Evolutionary conservation across 2,797 vertebrate species (phyloP), one percentile per base, ranked within the genome.

Genomic region (Crypturellus tataupa): DNA sequence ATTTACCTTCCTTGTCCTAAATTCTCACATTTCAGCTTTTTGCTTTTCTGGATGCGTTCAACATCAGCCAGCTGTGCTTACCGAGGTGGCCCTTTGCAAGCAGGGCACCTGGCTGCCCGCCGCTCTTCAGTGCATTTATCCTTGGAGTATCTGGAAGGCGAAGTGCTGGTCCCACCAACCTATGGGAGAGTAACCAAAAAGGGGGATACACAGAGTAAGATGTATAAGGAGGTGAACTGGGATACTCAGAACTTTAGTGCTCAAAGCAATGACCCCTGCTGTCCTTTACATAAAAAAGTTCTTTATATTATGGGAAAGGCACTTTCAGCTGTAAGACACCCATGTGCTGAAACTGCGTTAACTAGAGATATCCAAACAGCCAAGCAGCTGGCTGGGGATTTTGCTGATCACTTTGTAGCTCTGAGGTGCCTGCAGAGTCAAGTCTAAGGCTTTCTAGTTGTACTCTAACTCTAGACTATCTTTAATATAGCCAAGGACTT

Each of bases 231-330:
- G 51, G 42, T 70, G 51, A 82, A n/a, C 1, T 1, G 1, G 46
- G 31, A 31, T 4, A 13, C 33, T 44, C 7, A 4, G 8, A 4
- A 6, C 18, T 76, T 82, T 1, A 3, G 4, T 53, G 11, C n/a
- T 42, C 63, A 12, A 47, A 49, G 24, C 40, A n/a, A 1, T 59
- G 12, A 6, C 31, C 19, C 29, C 56, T 7, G 6, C 12, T 25
- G 1, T 24, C 15, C 60, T n/a, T 10, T 7, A 12, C 0, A 0
- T 40, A 59, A 8, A 44, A 64, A 8, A 35, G 24, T 1, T 59
- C 21, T 9, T 49, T 31, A 3, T 16, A 9, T 24, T 24, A 5
- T 35, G 33, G 27, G 12, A 46, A 83, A 83, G 35, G 15, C 6
- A 24, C 35, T 58, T 65, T 1, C 2, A 25, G 19, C 33, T 46